A percentile compares a stretch with the other conserved stretches of the same genome.
phyloP scores from a whole-genome alignment of 2,797 vertebrate species.

The Denticeps clupeoides region DNA sequence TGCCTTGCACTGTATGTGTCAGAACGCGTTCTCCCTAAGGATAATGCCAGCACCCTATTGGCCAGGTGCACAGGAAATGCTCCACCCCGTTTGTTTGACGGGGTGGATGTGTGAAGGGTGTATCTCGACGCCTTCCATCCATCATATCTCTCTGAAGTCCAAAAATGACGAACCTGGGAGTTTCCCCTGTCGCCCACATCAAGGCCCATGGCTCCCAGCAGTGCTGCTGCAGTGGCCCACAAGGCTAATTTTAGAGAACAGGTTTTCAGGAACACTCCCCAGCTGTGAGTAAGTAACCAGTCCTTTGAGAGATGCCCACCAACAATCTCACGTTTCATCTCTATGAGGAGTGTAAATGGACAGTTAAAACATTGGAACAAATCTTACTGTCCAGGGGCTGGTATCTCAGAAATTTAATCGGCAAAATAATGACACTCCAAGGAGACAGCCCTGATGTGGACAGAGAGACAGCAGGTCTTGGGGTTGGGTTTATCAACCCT shows the following conservation, averaged over 20 bases:
- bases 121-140: constrained; percentile 21
- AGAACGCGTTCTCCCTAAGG: no score
- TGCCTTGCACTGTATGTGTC: no score
- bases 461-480: no score
- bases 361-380: no score
- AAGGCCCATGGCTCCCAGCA: constrained; percentile 17
- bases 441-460: no score
- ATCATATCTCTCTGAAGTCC: constrained; percentile 30
- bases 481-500: no score
- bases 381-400: no score
- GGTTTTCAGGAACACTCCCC: constrained; percentile 33
- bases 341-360: no score
- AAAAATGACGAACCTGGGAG: constrained; percentile 23
- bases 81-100: background rate
- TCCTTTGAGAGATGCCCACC: constrained; percentile 25
- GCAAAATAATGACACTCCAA: no score
- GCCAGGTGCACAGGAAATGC: background rate
- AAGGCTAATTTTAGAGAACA: constrained; percentile 28
- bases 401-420: no score
- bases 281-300: constrained; percentile 38
- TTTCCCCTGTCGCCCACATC: constrained; percentile 31
- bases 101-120: background rate
- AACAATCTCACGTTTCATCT: background rate
- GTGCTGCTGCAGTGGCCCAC: constrained; percentile 16
- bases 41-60: background rate